Evolutionary conservation across 1,140 invertebrate genomes (phyloP).

Genomic region (Bombus soroeensis): DNA sequence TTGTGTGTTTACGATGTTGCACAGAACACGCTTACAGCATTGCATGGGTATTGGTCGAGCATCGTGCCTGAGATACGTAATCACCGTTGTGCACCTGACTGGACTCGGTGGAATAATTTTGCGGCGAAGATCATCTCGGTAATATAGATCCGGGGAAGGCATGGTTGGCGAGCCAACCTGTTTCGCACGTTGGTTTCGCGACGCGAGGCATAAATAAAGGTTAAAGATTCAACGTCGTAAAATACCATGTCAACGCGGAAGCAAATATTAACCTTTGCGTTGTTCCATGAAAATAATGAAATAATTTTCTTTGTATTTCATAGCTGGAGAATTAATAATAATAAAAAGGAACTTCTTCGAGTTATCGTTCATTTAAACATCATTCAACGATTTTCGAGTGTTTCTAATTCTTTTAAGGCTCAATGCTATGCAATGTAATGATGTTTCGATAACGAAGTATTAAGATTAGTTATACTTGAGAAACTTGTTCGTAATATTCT

Average conservation of each 20-base stretch:
- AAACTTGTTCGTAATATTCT: not conserved
- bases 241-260: not conserved
- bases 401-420: not conserved
- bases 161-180: not conserved
- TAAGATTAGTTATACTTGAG: not conserved
- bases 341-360: not conserved
- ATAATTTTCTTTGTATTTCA: not conserved
- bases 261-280: not conserved
- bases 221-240: conserved; percentile 7
- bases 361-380: not conserved
- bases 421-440: not conserved
- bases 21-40: conserved; percentile 5
- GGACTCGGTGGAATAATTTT: conserved; percentile 55
- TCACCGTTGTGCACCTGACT: conserved; percentile 51
- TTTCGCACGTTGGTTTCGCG: not conserved
- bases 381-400: not conserved
- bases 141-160: conserved; percentile 32
- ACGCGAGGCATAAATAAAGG: conserved; percentile 12
- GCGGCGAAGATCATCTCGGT: conserved; percentile 45
- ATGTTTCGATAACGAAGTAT: not conserved
- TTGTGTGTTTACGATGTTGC: conserved; percentile 27
- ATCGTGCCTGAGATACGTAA: conserved; percentile 47
- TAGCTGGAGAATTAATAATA: too few species aligned
- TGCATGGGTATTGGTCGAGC: conserved; percentile 20
- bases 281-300: not conserved